These are phyloP conservation scores for Cirrhinus mrigala DNA, from an alignment of 2,797 vertebrate species.

Conservation along the genomic window DNA sequence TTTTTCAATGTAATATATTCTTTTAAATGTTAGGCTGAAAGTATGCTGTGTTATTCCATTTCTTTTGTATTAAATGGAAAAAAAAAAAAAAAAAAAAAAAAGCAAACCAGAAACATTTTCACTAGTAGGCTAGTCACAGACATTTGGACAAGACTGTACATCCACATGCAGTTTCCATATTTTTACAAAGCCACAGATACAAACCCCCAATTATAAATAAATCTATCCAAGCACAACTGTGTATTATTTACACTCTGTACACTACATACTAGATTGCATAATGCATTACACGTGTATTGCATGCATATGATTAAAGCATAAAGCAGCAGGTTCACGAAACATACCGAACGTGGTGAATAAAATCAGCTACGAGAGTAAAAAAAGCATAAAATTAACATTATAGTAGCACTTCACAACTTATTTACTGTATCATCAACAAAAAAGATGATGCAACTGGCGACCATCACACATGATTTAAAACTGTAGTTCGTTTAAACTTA, in stretches of 20 bases:
- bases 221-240: neutral
- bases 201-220: neutral
- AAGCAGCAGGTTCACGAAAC: neutral
- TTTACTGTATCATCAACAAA: neutral
- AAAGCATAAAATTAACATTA: neutral
- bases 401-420: neutral
- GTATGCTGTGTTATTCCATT: neutral
- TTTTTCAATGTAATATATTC: neutral
- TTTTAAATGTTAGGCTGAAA: no score
- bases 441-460: neutral
- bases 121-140: neutral
- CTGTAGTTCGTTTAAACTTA: conserved; percentile 57
- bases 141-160: neutral
- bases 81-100: neutral
- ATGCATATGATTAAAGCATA: neutral
- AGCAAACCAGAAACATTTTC: neutral
- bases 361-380: neutral
- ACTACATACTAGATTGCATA: neutral
- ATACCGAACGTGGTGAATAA: neutral
- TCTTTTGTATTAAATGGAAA: neutral
- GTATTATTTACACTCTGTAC: neutral
- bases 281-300: conserved; percentile 2
- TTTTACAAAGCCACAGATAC: neutral
- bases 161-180: neutral
- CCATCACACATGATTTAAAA: neutral